Percentiles rank a stretch among this genome's conserved stretches.
Conservation (phyloP, 92 coral and sea anemone species). For the Epizoanthus rinbou region DNA sequence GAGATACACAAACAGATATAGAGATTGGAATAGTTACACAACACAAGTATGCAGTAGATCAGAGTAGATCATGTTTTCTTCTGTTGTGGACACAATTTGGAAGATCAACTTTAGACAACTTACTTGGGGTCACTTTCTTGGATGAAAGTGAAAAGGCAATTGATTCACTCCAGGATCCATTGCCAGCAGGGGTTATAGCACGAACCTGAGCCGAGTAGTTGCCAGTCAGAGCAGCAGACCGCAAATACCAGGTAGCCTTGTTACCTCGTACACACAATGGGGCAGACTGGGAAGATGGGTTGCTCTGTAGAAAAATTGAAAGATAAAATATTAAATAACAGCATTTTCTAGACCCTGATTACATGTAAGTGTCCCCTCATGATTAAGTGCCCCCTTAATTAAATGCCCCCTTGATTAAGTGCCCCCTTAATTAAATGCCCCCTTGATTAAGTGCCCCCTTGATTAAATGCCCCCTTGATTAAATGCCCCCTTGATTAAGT, state of each 20-base stretch:
- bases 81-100: neutral
- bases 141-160: conserved; percentile 48
- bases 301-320: neutral
- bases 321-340: too few species aligned
- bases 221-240: conserved; percentile 26
- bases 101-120: neutral
- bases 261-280: conserved; percentile 25
- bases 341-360: too few species aligned
- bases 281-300: neutral
- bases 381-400: too few species aligned
- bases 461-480: too few species aligned
- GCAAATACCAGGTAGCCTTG: conserved; percentile 15
- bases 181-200: conserved; percentile 97
- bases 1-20: neutral
- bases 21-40: neutral
- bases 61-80: too few species aligned
- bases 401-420: too few species aligned
- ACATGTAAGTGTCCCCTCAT: too few species aligned
- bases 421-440: too few species aligned
- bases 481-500: too few species aligned
- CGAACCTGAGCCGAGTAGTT: conserved; percentile 85
- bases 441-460: too few species aligned
- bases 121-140: conserved; percentile 44
- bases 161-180: conserved; percentile 90
- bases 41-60: too few species aligned